A percentile compares a stretch with the other conserved stretches of the same genome.
Conservation (phyloP, 1,140 invertebrate genomes). For the Apis cerana region DNA sequence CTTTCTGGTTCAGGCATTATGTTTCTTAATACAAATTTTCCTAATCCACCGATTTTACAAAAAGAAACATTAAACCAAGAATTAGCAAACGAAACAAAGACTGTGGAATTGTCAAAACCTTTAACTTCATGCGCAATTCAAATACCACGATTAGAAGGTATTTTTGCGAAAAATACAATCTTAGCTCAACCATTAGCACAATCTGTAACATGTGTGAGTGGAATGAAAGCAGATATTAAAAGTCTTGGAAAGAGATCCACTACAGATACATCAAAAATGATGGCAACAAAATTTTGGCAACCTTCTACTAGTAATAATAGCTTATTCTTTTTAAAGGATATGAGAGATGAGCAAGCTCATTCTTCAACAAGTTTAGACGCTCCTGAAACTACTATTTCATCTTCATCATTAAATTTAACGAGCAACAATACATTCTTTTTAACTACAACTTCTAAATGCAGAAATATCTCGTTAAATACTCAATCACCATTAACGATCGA, state of each 20-base stretch:
- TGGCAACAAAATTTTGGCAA: constrained; percentile 49
- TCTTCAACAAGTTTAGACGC: neutral
- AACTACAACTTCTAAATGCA: neutral
- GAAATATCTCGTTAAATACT: constrained; percentile 18
- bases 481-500: constrained; percentile 11
- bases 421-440: constrained; percentile 17
- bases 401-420: constrained; percentile 14
- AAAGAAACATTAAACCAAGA: constrained; percentile 36
- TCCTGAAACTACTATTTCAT: neutral
- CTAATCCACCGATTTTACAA: constrained; percentile 33
- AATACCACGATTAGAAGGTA: neutral
- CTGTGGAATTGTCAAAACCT: neutral
- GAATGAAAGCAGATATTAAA: neutral
- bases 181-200: neutral
- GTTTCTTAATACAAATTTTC: constrained; percentile 35
- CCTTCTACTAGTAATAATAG: constrained; percentile 2
- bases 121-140: constrained; percentile 1
- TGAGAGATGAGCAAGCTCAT: neutral
- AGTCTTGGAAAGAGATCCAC: constrained; percentile 18
- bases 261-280: constrained; percentile 22
- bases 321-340: constrained; percentile 25
- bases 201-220: constrained; percentile 1
- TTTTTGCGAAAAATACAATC: constrained; percentile 23
- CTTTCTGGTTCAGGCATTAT: constrained; percentile 28
- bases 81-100: neutral